Conservation (phyloP, 2,113 vertebrate species). For the Ptychochromis oligacanthus region DNA sequence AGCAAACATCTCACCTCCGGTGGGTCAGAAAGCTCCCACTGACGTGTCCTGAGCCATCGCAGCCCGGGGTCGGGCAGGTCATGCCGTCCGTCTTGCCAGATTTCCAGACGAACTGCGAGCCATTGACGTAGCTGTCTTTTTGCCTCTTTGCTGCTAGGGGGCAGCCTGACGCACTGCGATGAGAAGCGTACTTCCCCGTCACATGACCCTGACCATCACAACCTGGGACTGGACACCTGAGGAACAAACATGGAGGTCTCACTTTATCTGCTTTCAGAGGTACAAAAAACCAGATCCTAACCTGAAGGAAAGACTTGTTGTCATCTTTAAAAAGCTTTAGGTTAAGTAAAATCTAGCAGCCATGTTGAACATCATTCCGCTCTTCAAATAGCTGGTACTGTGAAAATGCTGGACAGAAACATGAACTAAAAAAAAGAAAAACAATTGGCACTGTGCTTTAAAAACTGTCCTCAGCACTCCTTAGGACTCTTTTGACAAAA, state of each 20-base stretch:
- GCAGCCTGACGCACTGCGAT: constrained; percentile 96
- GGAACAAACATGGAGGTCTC: background rate
- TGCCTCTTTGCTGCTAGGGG: constrained; percentile 95
- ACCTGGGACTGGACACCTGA: constrained; percentile 95
- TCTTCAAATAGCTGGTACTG: background rate
- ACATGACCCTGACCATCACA: constrained; percentile 98
- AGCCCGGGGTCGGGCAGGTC: constrained; percentile 95
- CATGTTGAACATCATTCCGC: background rate
- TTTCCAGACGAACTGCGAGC: constrained; percentile 96
- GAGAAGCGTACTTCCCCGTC: constrained; percentile 97
- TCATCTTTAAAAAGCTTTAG: background rate
- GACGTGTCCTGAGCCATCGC: constrained; percentile 96
- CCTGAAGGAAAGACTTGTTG: background rate
- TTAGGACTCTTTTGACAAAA: background rate
- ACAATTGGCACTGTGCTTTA: background rate
- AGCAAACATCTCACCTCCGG: constrained; percentile 92
- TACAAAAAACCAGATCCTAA: background rate
- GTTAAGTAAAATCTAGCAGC: background rate
- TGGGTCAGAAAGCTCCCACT: constrained; percentile 98
- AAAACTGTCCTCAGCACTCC: background rate
- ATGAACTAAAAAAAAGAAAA: background rate
- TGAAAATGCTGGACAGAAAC: background rate
- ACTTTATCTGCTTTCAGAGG: background rate
- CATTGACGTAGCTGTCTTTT: constrained; percentile 91
- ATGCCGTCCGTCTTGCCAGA: constrained; percentile 98